Evolutionary conservation across 2,797 vertebrate genomes (phyloP), one percentile per base, ranked within the genome.

Genomic region (Aeoliscus strigatus): DNA sequence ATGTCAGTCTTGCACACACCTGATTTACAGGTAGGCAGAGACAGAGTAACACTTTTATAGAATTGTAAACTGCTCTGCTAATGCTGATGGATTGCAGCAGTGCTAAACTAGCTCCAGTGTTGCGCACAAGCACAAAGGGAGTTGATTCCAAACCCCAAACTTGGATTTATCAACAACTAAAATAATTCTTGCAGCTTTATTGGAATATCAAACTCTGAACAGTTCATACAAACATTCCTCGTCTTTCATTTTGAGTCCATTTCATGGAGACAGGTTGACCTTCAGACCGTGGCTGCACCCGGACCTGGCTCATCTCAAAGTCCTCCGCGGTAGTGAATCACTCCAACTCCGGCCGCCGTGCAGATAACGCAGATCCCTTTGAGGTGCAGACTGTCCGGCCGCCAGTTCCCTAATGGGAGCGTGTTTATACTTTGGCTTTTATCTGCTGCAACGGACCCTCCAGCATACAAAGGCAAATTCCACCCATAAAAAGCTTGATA

Each of bases 391-490:
- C 70, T 76, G 79, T 60, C 80, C 6, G 60, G 63, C 51, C 14
- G 78, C 80, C 78, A 85, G 74, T 37, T 75, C 59, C 34, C 52
- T 81, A 85, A 86, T 86, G 82, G 83, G 69, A 75, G 56, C 57
- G 24, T 84, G 84, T 86, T 84, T 86, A 86, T 76, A 70, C 78
- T 81, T 42, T 14, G 70, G 47, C 50, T 83, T 81, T 77, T 84
- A 84, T 85, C 77, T 67, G 42, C 65, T 29, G 55, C 28, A 61
- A 74, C 75, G 48, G 55, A 53, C 43, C 69, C 73, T 69, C 54
- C 9, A 6, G 52, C 13, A 8, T 29, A 66, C 73, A 60, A 59
- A 70, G 70, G 49, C 66, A 59, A 61, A 73, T 72, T 65, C 63
- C 57, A 62, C 70, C 55, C 8, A 52, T 66, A 62, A 71, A 14